Conservation (phyloP, 1,140 invertebrate genomes). For the Diabrotica virgifera region DNA sequence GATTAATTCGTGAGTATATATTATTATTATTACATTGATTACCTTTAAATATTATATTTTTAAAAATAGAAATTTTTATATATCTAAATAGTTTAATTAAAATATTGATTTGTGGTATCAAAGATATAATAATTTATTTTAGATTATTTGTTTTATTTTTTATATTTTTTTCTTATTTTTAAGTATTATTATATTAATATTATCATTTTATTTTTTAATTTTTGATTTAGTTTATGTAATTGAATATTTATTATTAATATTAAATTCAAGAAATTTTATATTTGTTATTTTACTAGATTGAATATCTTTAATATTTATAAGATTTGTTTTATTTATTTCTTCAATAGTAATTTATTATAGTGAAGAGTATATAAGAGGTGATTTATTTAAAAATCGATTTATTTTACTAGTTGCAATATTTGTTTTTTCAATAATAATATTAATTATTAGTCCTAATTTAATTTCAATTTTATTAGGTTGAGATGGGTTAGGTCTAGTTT, state of each 20-base stretch:
- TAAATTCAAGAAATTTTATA: conserved; percentile 51
- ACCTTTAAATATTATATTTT: conserved; percentile 59
- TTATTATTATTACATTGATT: conserved; percentile 59
- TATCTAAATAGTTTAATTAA: conserved; percentile 60
- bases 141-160: conserved; percentile 59
- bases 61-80: conserved; percentile 54
- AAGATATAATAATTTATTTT: conserved; percentile 52
- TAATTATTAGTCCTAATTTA: conserved; percentile 66
- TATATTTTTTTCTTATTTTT: conserved; percentile 51
- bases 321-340: conserved; percentile 60
- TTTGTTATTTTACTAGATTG: conserved; percentile 59
- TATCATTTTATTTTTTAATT: conserved; percentile 50
- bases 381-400: conserved; percentile 54
- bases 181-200: conserved; percentile 46
- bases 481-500: conserved; percentile 64
- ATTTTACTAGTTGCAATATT: conserved; percentile 60
- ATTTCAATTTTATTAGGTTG: conserved; percentile 67
- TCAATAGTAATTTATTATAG: conserved; percentile 60
- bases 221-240: conserved; percentile 51
- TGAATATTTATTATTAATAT: conserved; percentile 52
- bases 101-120: conserved; percentile 61
- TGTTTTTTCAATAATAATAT: conserved; percentile 64
- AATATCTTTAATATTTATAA: conserved; percentile 58
- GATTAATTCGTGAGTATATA: conserved; percentile 55
- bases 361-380: conserved; percentile 54